phyloP scores from a whole-genome alignment of 2,888 invertebrate genomes.

The Druceiella hillmani region DNA sequence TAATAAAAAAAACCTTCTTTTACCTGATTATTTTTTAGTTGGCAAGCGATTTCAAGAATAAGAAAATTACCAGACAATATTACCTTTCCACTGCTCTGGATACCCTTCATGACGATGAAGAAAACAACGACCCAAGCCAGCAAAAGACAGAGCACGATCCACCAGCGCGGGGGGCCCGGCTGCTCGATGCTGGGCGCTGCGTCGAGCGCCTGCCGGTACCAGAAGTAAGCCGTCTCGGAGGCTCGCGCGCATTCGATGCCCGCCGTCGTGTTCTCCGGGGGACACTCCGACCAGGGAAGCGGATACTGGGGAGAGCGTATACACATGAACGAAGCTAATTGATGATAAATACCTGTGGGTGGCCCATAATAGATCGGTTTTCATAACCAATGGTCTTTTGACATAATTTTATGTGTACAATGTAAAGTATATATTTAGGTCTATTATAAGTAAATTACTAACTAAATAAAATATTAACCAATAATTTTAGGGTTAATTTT shows the following conservation, averaged over 20 bases:
- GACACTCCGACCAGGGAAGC: constrained; percentile 83
- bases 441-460: too few relatives aligned
- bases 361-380: too few relatives aligned
- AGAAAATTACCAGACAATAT: constrained; percentile 11
- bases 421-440: too few relatives aligned
- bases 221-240: constrained; percentile 87
- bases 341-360: too few relatives aligned
- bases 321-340: too few relatives aligned
- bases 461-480: too few relatives aligned
- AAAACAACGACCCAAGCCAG: constrained; percentile 89
- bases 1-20: too few relatives aligned
- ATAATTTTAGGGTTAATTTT: too few relatives aligned
- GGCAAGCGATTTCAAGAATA: too few relatives aligned
- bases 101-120: constrained; percentile 94
- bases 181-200: constrained; percentile 82
- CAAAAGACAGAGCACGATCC: constrained; percentile 84
- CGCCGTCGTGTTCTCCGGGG: constrained; percentile 60
- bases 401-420: too few relatives aligned
- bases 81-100: constrained; percentile 93
- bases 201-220: constrained; percentile 87
- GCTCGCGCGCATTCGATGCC: constrained; percentile 75
- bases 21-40: too few relatives aligned
- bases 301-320: constrained; percentile 68
- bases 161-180: constrained; percentile 83
- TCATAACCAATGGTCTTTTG: too few relatives aligned